Base-by-base conservation (phyloP, 2,797 vertebrate species). In the Rhinatrema bivittatum region DNA sequence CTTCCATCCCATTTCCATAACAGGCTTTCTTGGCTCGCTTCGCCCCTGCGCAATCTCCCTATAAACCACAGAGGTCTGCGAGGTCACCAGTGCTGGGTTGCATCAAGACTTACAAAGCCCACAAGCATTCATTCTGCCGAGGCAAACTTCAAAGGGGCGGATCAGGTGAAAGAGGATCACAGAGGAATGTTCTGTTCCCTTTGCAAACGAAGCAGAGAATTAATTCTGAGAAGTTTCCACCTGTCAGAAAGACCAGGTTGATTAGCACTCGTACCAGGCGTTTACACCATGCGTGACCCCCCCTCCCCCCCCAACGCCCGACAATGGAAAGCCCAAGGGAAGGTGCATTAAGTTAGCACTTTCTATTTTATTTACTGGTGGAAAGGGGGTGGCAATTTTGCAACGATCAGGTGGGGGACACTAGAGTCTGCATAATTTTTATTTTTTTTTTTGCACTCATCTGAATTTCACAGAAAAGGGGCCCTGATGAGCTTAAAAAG, bases 181-280 rank as follows among this genome's bases (percentile, higher is more conserved):
- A 60, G 74, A 80, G 79, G 85, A 90, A 91, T 87, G 86, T 87
- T 87, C 87, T 86, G 75, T 84, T 84, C 82, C 81, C 75, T 80
- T 71, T 75, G 78, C 36, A 72, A 84, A 76, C 82, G 82, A 74
- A 81, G 78, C 73, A 77, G n/a, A n/a, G 82, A 85, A 85, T 87
- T 86, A 86, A 84, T 82, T 84, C 81, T 42, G 67, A 79, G 68
- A 79, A 52, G 70, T 71, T 82, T 80, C 82, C 70, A 81, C 74
- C 79, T 72, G 72, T 68, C 74, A 37, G 18, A 78, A 70, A 63
- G 85, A 85, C 89, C 86, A 87, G 79, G 76, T 71, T 54, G 84
- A 85, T 87, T 81, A 86, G 78, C 74, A 68, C 71, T 70, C 49
- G 29, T 41, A 48, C 52, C 62, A n/a, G n/a, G n/a, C n/a, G n/a